Evolutionary conservation across 2,797 vertebrate species (phyloP), one percentile per base, ranked within the genome.

Genomic region (Neostethus bicornis): DNA sequence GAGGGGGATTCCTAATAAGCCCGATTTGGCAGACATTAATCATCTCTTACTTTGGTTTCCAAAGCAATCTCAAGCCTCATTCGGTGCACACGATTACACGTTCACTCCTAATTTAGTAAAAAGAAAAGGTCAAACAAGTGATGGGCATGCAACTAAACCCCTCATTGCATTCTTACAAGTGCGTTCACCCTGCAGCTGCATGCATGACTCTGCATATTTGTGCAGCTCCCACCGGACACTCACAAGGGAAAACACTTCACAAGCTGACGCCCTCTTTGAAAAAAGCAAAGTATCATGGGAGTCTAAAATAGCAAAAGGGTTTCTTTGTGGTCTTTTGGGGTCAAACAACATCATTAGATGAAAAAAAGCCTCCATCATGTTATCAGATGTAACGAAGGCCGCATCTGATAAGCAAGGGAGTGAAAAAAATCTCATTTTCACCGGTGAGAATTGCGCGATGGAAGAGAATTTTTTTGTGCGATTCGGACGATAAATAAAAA

Each of bases 341-440:
- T 73, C 54, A 66, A 69, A 76, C 49, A 8, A 45, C 44, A 53
- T 68, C 63, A 65, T 77, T 65, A 67, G 70, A 75, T 42, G 45
- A 71, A 80, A 73, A 49, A n/a, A 47, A 26, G 54, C 60, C 55
- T 26, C 41, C 39, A 54, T 51, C 62, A 8, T 52, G 12, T 58
- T 70, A 83, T 84, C 79, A 67, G 81, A 75, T 70, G 73, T 66
- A 84, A 81, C 57, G 76, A 82, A 85, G 74, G 50, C 70, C 63
- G 66, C 64, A 83, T 84, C 80, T 70, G 78, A 84, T 85, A 71
- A 81, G 59, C 29, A 16, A 43, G 67, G 80, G 69, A 58, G 58
- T 77, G 66, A 80, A 75, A 41, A 63, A 51, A 75, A 73, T 57
- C 53, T 12, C 65, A 86, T 89, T 81, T 81, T 73, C 75, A 70